Evolutionary conservation across 2,888 invertebrate genomes (phyloP).

Genomic region (Allophyes oxyacanthae): DNA sequence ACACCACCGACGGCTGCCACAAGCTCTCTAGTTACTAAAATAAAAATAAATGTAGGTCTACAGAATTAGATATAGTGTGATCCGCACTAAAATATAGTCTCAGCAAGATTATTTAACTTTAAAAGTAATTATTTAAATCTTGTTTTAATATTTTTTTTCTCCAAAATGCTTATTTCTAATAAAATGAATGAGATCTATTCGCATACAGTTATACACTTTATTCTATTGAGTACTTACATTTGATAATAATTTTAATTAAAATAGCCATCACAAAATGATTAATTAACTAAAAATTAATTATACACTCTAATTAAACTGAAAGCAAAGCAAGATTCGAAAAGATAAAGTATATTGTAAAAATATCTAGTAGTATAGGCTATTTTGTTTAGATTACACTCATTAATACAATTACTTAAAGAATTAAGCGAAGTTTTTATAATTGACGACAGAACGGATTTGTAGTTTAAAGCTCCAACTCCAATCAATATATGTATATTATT

Average conservation of each 20-base stretch:
- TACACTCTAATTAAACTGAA: constrained; percentile 31
- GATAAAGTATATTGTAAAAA: constrained; percentile 12
- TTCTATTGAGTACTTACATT: constrained; percentile 41
- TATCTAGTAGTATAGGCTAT: constrained; percentile 14
- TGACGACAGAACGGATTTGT: no score
- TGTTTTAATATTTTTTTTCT: constrained; percentile 9
- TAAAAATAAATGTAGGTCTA: constrained; percentile 54
- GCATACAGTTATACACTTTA: constrained; percentile 38
- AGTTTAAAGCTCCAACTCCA: not conserved
- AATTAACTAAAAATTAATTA: constrained; percentile 28
- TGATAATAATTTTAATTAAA: constrained; percentile 21
- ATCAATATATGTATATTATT: constrained; percentile 45
- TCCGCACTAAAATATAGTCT: constrained; percentile 36
- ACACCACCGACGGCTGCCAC: constrained; percentile 87
- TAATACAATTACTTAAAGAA: no score
- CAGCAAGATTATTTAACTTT: constrained; percentile 23
- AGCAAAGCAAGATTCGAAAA: constrained; percentile 41
- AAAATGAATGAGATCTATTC: constrained; percentile 60
- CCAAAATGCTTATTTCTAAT: constrained; percentile 33
- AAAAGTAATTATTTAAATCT: constrained; percentile 23
- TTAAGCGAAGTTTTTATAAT: no score
- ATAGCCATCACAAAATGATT: constrained; percentile 53
- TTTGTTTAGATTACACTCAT: constrained; percentile 1
- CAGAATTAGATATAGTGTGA: constrained; percentile 44
- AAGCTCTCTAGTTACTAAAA: constrained; percentile 71